These are phyloP conservation scores for Chrysocyon brachyurus DNA, from an alignment of 2,797 vertebrate genomes.

Conservation along the genomic window DNA sequence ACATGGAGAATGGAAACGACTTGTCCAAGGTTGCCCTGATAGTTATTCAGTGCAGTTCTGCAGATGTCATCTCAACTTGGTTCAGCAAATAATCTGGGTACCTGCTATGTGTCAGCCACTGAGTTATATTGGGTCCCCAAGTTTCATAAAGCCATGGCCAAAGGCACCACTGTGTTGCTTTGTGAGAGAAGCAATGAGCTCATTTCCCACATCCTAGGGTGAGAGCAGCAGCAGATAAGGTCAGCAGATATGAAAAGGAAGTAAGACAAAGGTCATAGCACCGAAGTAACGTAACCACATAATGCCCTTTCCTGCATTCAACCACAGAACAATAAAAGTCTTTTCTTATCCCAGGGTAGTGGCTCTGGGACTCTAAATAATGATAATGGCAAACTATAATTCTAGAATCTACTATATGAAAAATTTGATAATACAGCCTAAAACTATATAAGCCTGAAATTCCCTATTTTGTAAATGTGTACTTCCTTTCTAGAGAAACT, in stretches of 20 bases:
- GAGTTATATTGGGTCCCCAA: neutral
- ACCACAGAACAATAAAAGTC: neutral
- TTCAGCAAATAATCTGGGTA: slow-evolving; percentile 8
- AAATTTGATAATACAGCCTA: slow-evolving; percentile 1
- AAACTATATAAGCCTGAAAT: neutral
- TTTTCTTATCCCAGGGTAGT: neutral
- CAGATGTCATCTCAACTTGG: slow-evolving; percentile 21
- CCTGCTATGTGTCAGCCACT: neutral
- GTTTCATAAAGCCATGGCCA: neutral
- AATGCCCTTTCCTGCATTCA: neutral
- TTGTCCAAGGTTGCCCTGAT: neutral
- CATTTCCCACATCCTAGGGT: neutral
- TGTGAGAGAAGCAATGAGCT: neutral
- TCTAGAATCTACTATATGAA: slow-evolving; percentile 10
- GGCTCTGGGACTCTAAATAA: neutral
- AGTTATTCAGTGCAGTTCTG: neutral
- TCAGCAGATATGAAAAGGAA: neutral
- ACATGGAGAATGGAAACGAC: slow-evolving; percentile 22
- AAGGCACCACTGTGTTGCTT: neutral
- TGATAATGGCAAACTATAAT: neutral
- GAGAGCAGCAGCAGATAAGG: neutral
- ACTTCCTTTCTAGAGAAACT: neutral
- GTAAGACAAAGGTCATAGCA: slow-evolving; percentile 1
- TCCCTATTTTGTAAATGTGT: slow-evolving; percentile 17
- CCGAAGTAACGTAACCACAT: neutral